phyloP scores from a whole-genome alignment of 1,140 invertebrate species.

The Stenopsyche tienmushanensis region DNA sequence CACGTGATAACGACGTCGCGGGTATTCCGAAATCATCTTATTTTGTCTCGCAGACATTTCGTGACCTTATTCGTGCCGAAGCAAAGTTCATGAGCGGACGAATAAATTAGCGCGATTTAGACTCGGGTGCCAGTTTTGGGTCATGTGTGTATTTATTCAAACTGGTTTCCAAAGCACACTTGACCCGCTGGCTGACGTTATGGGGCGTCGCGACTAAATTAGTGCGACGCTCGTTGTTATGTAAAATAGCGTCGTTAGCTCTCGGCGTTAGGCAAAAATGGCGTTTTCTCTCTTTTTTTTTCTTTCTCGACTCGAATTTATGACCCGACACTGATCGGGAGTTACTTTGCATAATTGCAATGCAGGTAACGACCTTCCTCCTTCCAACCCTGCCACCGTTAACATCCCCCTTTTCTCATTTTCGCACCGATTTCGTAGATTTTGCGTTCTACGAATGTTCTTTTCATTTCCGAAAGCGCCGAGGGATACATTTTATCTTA shows the following conservation, averaged over 20 bases:
- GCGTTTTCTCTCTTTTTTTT: slow-evolving; percentile 9
- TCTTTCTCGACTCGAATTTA: slow-evolving; percentile 18
- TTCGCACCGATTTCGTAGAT: too few species aligned
- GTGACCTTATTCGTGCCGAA: too few species aligned
- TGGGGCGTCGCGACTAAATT: slow-evolving; percentile 11
- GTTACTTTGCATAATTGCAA: slow-evolving; percentile 33
- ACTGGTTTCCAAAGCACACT: slow-evolving; percentile 6
- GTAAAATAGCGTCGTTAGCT: slow-evolving; percentile 7
- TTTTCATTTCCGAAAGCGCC: too few species aligned
- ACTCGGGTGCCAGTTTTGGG: too few species aligned
- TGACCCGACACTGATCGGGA: slow-evolving; percentile 24
- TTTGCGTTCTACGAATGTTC: too few species aligned
- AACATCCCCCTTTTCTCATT: background rate
- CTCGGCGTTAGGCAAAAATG: background rate
- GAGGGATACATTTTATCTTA: too few species aligned
- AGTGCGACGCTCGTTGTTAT: slow-evolving; percentile 6
- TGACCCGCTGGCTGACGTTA: slow-evolving; percentile 13
- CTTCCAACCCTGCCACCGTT: background rate
- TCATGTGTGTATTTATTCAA: background rate
- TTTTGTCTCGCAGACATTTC: too few species aligned
- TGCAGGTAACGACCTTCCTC: slow-evolving; percentile 4
- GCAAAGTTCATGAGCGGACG: too few species aligned
- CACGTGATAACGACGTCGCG: too few species aligned
- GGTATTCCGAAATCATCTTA: too few species aligned
- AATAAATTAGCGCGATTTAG: too few species aligned